A percentile compares a stretch with the other conserved stretches of the same genome.
phyloP scores from a whole-genome alignment of 2,113 vertebrate genomes.

The Pteruthius melanotis region DNA sequence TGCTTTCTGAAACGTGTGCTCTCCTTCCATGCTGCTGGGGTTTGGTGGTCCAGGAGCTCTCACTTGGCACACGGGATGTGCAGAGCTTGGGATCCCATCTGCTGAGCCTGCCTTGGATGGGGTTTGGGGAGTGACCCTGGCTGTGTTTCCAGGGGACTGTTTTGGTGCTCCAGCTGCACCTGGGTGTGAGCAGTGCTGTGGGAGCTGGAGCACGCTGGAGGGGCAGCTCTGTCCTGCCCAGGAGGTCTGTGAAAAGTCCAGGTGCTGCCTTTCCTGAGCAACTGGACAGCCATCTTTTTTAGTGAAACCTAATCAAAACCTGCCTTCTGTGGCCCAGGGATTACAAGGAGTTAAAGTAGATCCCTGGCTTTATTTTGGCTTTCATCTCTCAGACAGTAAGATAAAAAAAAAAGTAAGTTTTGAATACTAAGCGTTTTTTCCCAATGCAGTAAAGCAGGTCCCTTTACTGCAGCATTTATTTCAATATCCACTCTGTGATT shows the following conservation, averaged over 20 bases:
- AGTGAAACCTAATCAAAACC: not conserved
- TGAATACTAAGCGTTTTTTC: not conserved
- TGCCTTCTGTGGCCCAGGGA: not conserved
- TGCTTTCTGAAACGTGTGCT: not conserved
- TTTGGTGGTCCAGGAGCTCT: not conserved
- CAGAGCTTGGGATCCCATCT: not conserved
- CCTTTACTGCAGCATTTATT: not conserved
- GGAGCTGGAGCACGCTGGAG: not conserved
- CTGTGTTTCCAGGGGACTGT: not conserved
- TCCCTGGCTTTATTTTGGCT: not conserved
- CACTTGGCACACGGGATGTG: not conserved
- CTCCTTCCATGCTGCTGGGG: not conserved
- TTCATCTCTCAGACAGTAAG: not conserved
- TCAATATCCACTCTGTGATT: not conserved
- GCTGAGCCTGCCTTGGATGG: not conserved
- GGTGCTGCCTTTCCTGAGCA: not conserved
- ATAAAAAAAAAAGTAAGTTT: not conserved
- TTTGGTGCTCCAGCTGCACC: not conserved
- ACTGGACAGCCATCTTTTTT: not conserved
- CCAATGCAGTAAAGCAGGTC: not conserved
- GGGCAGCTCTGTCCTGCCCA: not conserved
- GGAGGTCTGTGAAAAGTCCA: not conserved
- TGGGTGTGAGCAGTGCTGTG: not conserved
- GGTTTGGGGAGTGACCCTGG: not conserved
- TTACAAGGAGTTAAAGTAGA: not conserved